phyloP scores from a whole-genome alignment of 2,888 invertebrate genomes.

The Allacma fusca region DNA sequence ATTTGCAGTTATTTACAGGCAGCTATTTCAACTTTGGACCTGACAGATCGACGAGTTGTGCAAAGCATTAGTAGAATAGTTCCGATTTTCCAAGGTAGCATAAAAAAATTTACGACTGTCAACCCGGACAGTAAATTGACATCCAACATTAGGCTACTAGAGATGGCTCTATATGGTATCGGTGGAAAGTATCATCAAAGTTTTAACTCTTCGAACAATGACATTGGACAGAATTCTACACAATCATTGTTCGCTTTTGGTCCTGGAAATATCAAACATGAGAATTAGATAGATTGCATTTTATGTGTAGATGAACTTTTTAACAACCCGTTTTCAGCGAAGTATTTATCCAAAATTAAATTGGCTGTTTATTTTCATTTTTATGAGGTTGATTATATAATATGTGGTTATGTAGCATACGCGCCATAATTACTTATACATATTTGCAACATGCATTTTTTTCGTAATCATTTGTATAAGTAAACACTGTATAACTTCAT shows the following conservation, averaged over 20 bases:
- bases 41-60: conserved; percentile 51
- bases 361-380: conserved; percentile 11
- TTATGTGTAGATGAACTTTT: conserved; percentile 10
- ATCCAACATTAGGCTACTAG: conserved; percentile 53
- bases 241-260: conserved; percentile 22
- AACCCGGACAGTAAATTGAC: conserved; percentile 56
- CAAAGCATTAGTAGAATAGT: conserved; percentile 58
- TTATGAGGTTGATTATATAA: background rate
- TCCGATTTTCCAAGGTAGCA: conserved; percentile 60
- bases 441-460: background rate
- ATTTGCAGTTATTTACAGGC: conserved; percentile 56
- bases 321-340: background rate
- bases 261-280: conserved; percentile 38
- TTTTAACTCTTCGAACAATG: background rate
- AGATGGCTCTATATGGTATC: conserved; percentile 59
- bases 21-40: conserved; percentile 54
- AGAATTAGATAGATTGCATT: conserved; percentile 6
- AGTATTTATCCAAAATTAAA: conserved; percentile 15
- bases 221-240: conserved; percentile 25
- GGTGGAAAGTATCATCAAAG: conserved; percentile 48
- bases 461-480: background rate
- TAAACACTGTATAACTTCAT: too few species aligned
- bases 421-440: background rate
- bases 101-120: conserved; percentile 50
- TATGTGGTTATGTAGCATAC: background rate